Evolutionary conservation across 2,797 vertebrate genomes (phyloP), one percentile per base, ranked within the genome.

Genomic region (Epinephelus awoara): DNA sequence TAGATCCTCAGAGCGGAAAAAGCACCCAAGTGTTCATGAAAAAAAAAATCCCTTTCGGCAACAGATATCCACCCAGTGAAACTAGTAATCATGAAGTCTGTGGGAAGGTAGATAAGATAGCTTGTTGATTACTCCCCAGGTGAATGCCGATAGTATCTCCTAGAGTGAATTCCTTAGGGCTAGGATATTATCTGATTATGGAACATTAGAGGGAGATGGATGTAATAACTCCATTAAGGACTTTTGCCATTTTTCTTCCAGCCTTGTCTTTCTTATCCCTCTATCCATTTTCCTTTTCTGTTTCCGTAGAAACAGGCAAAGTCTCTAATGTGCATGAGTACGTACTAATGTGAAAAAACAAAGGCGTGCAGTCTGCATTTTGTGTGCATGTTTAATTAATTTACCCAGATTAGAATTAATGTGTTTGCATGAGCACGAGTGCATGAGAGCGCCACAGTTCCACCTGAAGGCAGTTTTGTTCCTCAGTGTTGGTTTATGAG

Each of bases 1-100:
- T 67, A 40, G 85, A 87, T 90, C 78, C 87, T 93, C 90, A 67
- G 82, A 87, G 90, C 67, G 6, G 86, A 89, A 88, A 86, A 90
- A 75, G 75, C 80, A 91, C 79, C 84, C 61, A 62, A 83, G 85
- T 78, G 80, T 86, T 88, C 64, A 78, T 66, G 74, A 67, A 69
- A 64, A 75, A 62, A 69, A 52, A 77, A 34, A 34, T 34, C 76
- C 74, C 84, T 83, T 79, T 83, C 46, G 81, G 90, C 87, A 88
- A 90, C 77, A 85, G 79, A 90, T 90, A 84, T 85, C 69, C 72
- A 81, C 71, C 79, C 77, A 77, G 19, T 59, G 57, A 77, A 86
- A 78, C 21, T 52, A 42, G 67, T 21, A 63, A 77, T 81, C 83
- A 68, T 57, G 59, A 63, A 73, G 71, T 85, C 66, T 83, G 82